Conservation (phyloP, 2,797 vertebrate species). For the Peromyscus eremicus region DNA sequence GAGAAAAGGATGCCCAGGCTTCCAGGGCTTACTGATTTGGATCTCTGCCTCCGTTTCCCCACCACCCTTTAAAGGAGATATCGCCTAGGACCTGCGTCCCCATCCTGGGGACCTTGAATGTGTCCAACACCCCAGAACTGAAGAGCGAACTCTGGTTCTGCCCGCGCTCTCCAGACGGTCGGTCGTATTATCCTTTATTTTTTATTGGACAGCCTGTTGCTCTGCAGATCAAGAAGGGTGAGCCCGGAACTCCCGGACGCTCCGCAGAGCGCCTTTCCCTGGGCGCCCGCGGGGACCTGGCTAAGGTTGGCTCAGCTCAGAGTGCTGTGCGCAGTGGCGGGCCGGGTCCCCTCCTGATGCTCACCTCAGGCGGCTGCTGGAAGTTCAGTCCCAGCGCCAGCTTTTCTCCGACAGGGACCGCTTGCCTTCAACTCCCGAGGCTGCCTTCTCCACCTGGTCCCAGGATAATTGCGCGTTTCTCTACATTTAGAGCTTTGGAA, state of each 20-base stretch:
- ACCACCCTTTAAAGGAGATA: neutral
- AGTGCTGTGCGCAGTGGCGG: neutral
- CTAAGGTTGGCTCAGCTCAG: neutral
- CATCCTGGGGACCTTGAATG: neutral
- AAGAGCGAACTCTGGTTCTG: neutral
- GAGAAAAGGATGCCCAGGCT: neutral
- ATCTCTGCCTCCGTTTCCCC: conserved; percentile 57
- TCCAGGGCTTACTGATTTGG: neutral
- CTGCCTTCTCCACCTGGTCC: neutral
- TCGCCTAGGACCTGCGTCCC: neutral
- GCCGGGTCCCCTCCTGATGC: conserved; percentile 22
- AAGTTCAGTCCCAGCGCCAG: neutral
- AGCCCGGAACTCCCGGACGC: neutral
- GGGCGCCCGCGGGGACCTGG: neutral
- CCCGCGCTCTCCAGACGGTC: neutral
- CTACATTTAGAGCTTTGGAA: neutral
- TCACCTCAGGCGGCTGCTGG: conserved; percentile 56
- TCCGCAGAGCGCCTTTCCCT: neutral
- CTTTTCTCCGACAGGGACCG: neutral
- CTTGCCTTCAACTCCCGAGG: neutral
- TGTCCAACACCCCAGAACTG: neutral
- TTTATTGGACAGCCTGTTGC: conserved; percentile 59
- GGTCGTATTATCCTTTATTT: neutral
- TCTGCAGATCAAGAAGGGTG: neutral
- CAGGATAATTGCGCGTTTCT: neutral